A percentile compares a stretch with the other conserved stretches of the same genome.
phyloP scores from a whole-genome alignment of 1,140 invertebrate genomes.

The Ostrea edulis region DNA sequence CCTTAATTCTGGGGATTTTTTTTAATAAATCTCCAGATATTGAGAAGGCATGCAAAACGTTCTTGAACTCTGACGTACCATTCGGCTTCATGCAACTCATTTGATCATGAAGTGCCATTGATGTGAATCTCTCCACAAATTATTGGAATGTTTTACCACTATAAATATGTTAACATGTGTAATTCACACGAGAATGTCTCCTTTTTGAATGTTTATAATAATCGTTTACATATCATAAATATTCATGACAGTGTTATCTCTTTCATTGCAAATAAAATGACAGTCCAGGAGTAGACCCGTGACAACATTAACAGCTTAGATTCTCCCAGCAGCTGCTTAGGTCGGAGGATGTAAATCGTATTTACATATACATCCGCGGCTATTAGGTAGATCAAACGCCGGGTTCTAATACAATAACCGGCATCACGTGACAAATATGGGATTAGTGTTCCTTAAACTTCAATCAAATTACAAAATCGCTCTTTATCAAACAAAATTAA shows the following conservation, averaged over 20 bases:
- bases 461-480: constrained; percentile 34
- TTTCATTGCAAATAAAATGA: constrained; percentile 19
- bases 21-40: neutral
- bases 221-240: constrained; percentile 29
- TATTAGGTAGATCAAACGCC: constrained; percentile 25
- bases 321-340: neutral
- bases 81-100: neutral
- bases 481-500: constrained; percentile 23
- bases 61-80: neutral
- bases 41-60: neutral
- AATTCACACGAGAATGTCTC: constrained; percentile 17
- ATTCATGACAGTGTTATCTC: constrained; percentile 23
- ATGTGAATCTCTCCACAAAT: neutral
- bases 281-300: neutral
- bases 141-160: neutral
- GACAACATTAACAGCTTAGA: neutral
- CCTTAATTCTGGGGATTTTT: neutral
- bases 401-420: constrained; percentile 5
- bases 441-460: constrained; percentile 16
- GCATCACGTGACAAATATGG: neutral
- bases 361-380: neutral
- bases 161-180: neutral
- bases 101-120: neutral
- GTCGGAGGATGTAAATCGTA: neutral
- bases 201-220: constrained; percentile 23